Base-by-base conservation (phyloP, 2,888 invertebrate species). In the Plebejus argus region DNA sequence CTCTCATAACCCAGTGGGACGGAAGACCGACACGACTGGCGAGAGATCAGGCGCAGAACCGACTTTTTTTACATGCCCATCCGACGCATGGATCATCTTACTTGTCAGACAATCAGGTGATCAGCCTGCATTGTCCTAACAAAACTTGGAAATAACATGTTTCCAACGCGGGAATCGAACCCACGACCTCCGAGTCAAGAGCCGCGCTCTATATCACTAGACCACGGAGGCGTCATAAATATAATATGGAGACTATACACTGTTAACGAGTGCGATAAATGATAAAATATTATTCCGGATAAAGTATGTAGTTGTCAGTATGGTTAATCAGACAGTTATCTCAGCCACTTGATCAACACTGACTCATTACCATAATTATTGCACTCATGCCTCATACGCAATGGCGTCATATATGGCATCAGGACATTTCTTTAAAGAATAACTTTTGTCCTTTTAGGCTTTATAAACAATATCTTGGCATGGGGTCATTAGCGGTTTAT, bases 301-400 rank as follows among this genome's bases (percentile, higher is more conserved):
- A 49, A 45, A 45, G 20, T 53, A 74, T 39, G 39, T 74, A 28
- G 53, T 18, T 33, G 66, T 12, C 45, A 45, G 58, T 77, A 76
- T 80, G 81, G 83, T 84, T 82, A 82, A 83, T 78, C 80, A 79
- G 76, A 77, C 79, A 79, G 81, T 83, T 83, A 86, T 86, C 85
- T 86, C 78, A 81, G 82, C 82, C 81, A 81, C 79, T 82, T 78
- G 80, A 85, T 84, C 81, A 82, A 83, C 82, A 82, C 78, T 87
- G 86, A 87, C 80, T 87, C 86, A 86, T 82, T 83, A 66, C 83
- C 45, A 72, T 83, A 80, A 80, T 78, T 77, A 80, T 78, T 77
- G 79, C 80, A 79, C 77, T 66, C 61, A 18, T 66, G 66, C 66
- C 66, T 77, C 78, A 78, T 77, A 79, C 74, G 78, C 78, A 78